Evolutionary conservation across 1,140 invertebrate genomes (phyloP).

Genomic region (Cydia splendana): DNA sequence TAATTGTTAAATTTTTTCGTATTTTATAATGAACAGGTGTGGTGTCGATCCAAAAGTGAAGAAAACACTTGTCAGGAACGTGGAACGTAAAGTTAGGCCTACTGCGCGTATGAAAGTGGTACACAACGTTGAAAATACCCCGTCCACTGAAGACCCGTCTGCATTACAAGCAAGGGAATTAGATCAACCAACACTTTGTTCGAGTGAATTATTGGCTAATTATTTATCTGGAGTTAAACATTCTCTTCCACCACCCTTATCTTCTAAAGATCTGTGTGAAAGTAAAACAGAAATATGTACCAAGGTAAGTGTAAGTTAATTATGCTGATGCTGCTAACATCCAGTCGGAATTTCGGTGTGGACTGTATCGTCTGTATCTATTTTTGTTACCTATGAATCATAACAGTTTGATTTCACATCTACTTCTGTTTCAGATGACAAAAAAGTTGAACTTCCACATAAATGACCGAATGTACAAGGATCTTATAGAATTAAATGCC

Average conservation of each 20-base stretch:
- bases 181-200: conserved; percentile 57
- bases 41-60: conserved; percentile 61
- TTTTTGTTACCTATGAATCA: too few species aligned
- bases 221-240: conserved; percentile 62
- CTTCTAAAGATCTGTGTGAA: conserved; percentile 48
- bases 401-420: too few species aligned
- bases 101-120: conserved; percentile 39
- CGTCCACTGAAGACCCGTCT: conserved; percentile 26
- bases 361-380: too few species aligned
- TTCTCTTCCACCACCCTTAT: conserved; percentile 39
- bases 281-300: conserved; percentile 50
- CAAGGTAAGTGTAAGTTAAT: conserved; percentile 50
- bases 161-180: conserved; percentile 47
- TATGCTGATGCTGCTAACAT: not conserved
- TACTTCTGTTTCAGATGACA: conserved; percentile 61
- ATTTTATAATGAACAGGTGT: conserved; percentile 53
- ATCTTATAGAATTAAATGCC: conserved; percentile 75
- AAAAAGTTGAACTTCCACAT: conserved; percentile 76
- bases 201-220: conserved; percentile 60
- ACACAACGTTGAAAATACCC: conserved; percentile 45
- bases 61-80: conserved; percentile 65
- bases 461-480: conserved; percentile 75
- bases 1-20: not conserved
- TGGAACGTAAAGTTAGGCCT: conserved; percentile 51
- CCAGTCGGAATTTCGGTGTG: too few species aligned